These are phyloP conservation scores for Herpailurus yagouaroundi DNA, from an alignment of 2,113 vertebrate species.

Conservation along the genomic window DNA sequence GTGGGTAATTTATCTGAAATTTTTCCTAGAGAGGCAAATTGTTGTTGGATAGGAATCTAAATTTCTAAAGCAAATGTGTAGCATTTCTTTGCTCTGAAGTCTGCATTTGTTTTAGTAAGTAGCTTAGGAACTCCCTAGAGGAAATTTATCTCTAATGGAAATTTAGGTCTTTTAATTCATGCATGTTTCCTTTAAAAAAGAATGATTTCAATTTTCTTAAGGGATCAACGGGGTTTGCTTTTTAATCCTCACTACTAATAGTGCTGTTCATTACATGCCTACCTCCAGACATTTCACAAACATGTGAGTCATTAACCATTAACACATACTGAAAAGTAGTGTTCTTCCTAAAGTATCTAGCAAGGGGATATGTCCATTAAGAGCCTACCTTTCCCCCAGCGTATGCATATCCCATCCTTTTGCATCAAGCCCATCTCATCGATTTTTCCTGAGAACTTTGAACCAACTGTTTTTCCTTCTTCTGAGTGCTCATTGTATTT, in stretches of 20 bases:
- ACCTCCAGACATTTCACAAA: not conserved
- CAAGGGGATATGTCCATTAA: not conserved
- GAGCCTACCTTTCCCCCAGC: not conserved
- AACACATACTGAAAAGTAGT: not conserved
- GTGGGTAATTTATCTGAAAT: not conserved
- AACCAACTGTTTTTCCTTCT: not conserved
- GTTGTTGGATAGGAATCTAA: not conserved
- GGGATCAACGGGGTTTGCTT: not conserved
- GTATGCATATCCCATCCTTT: not conserved
- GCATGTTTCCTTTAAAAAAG: not conserved
- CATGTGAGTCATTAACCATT: not conserved
- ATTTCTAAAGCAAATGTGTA: not conserved
- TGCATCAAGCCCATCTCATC: not conserved
- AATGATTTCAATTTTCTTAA: not conserved
- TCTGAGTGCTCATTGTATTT: not conserved
- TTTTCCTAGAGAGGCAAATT: slow-evolving; percentile 8
- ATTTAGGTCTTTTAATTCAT: not conserved
- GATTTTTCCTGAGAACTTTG: not conserved
- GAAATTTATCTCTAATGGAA: not conserved
- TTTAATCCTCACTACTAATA: not conserved
- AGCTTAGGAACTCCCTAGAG: not conserved
- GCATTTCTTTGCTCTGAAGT: slow-evolving; percentile 9
- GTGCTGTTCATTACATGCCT: not conserved
- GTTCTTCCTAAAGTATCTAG: not conserved
- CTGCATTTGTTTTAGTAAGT: not conserved